Percentiles rank a stretch among this genome's conserved stretches.
Evolutionary conservation across 2,113 vertebrate species (phyloP).

Genomic region (Vidua macroura): DNA sequence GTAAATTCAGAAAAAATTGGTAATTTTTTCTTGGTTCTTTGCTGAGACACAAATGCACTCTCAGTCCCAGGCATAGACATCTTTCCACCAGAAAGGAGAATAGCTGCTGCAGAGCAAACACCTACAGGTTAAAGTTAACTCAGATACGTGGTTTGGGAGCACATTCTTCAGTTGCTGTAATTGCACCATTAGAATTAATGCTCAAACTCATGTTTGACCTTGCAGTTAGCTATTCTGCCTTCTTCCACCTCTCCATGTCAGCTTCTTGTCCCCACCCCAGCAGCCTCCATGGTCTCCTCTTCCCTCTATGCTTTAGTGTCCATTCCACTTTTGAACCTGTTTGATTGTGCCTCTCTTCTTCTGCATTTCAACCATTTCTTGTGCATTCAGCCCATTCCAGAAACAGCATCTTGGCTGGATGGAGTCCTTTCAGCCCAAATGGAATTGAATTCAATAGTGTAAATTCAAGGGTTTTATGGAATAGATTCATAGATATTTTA

Average conservation of each 20-base stretch:
- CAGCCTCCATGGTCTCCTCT: background rate
- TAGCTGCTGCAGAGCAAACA: background rate
- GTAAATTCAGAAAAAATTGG: background rate
- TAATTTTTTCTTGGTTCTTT: background rate
- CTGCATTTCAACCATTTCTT: background rate
- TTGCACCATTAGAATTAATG: background rate
- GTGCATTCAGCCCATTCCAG: background rate
- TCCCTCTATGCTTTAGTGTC: background rate
- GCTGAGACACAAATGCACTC: background rate
- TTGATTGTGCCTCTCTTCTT: background rate
- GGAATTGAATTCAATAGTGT: background rate
- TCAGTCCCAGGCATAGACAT: background rate
- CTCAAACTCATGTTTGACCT: background rate
- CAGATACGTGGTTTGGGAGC: background rate
- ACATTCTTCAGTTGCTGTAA: background rate
- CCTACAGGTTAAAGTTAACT: background rate
- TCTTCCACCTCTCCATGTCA: background rate
- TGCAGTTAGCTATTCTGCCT: background rate
- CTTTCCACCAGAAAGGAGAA: background rate
- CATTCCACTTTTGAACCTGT: background rate
- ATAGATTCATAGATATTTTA: background rate
- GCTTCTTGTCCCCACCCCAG: background rate
- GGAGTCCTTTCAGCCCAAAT: background rate
- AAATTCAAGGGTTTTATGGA: background rate
- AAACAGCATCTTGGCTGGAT: background rate